Evolutionary conservation across 2,797 vertebrate species (phyloP), one percentile per base, ranked within the genome.

Genomic region (Gouania willdenowi): DNA sequence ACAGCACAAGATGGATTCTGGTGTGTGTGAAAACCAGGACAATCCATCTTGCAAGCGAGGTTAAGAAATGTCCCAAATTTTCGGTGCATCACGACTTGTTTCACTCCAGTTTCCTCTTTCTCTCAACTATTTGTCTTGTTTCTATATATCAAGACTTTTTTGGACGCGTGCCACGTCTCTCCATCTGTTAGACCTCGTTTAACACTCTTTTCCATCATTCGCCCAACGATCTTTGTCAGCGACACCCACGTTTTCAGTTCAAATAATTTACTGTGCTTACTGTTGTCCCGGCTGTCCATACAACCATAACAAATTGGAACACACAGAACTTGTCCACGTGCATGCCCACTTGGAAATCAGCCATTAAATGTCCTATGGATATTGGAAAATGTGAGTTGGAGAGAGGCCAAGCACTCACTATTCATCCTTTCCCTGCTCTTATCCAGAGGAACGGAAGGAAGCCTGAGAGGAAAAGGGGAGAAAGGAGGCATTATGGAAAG

Each of bases 231-330:
- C 38, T 54, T 32, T 15, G 50, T 24, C 44, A 54, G 19, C 26
- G 19, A 66, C 62, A 53, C 26, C 35, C 36, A 25, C 25, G 65
- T 66, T 45, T 71, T 81, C 59, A 46, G 48, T 70, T 62, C 46
- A 69, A 79, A 77, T 80, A 59, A 77, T 75, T 82, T 66, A 63
- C 47, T 60, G 47, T 67, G 57, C 83, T 80, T 68, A 73, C 78
- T 73, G 59, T 78, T 73, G 59, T 52, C 60, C 31, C 2, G 15
- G 56, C 28, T 54, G 5, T 28, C 40, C 41, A 9, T 17, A 22
- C 45, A 57, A 39, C 40, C 49, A 57, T 16, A 3, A 14, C 44
- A 39, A 26, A 55, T 41, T 38, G 17, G 28, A 11, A 20, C 38
- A 18, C 23, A 26, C 32, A 38, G n/a, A 31, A 21, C 30, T 34